Evolutionary conservation across 2,888 invertebrate genomes (phyloP), one percentile per base, ranked within the genome.

Genomic region (Sclerodermus sp.): DNA sequence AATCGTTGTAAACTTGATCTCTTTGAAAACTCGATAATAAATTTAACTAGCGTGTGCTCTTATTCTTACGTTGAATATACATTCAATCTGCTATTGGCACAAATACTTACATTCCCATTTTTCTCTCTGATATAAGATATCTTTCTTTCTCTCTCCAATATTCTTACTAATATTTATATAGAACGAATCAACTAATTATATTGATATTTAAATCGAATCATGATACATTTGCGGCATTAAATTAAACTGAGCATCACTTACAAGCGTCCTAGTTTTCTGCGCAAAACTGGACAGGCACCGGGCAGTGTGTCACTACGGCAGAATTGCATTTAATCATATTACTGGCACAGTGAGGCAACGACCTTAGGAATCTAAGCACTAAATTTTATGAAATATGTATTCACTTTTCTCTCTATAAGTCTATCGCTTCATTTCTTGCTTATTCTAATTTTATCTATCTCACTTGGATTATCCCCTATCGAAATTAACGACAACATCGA

Each of bases 261-360:
- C 6, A 34, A 34, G 12, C 36, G 39, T 44, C 13, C 15, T n/a
- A 59, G 64, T 67, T 66, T 53, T 49, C 63, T 54, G 67, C 63
- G 62, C 64, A 68, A 74, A 73, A 74, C 63, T 74, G 74, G 74
- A 74, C 59, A 71, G 66, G 64, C 71, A 66, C 65, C 74, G 70
- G 66, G 67, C 75, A 74, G 71, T 67, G 75, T 74, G 70, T 70
- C 74, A 73, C 70, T 74, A 72, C 73, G 72, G 74, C 74, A 73
- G 73, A 73, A 68, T 71, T 64, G 66, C 64, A 64, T 60, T 61
- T 13, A 62, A 49, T 55, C 51, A 60, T 65, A 68, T 70, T 67
- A 65, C 69, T 73, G 73, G 71, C 73, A 74, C 70, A 74, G 74
- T 74, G 74, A 74, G 70, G 74, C 74, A 73, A 73, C 67, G 64